Percentiles rank a stretch among this genome's conserved stretches.
These are phyloP conservation scores for Holacanthus passer DNA, from an alignment of 2,113 vertebrate species.

Conservation along the genomic window DNA sequence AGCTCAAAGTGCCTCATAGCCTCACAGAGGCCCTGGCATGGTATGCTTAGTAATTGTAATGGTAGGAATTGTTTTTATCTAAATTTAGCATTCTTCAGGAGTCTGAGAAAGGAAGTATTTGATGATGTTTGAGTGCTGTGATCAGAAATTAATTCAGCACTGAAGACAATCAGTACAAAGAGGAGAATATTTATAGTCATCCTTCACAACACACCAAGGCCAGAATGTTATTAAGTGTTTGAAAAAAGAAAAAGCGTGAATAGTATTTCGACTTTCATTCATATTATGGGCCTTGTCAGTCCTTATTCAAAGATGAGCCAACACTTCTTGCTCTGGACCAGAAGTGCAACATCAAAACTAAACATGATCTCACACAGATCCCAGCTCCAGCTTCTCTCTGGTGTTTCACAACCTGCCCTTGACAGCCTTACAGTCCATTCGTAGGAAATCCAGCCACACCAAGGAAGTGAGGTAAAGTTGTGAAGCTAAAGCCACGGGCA, in stretches of 20 bases:
- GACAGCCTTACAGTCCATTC: neutral
- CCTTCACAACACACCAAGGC: neutral
- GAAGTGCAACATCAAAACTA: constrained; percentile 19
- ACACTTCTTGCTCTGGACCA: neutral
- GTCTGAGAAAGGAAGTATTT: neutral
- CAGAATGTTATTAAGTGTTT: constrained; percentile 14
- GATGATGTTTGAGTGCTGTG: neutral
- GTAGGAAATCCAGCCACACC: constrained; percentile 29
- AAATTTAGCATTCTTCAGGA: neutral
- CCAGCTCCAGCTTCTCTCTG: constrained; percentile 21
- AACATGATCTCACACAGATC: constrained; percentile 30
- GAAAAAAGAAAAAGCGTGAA: neutral
- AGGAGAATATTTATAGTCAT: neutral
- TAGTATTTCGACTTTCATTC: constrained; percentile 19
- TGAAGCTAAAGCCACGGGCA: neutral
- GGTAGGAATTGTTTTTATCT: neutral
- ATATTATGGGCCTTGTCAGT: neutral
- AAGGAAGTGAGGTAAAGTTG: constrained; percentile 19
- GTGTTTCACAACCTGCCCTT: constrained; percentile 10
- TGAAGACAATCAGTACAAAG: neutral
- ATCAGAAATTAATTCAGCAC: neutral
- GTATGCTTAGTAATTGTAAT: no score
- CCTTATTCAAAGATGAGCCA: neutral
- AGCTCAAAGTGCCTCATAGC: neutral
- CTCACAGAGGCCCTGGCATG: neutral